Base-by-base conservation (phyloP, 2,888 invertebrate genomes). In the Ctenicera cuprea region DNA sequence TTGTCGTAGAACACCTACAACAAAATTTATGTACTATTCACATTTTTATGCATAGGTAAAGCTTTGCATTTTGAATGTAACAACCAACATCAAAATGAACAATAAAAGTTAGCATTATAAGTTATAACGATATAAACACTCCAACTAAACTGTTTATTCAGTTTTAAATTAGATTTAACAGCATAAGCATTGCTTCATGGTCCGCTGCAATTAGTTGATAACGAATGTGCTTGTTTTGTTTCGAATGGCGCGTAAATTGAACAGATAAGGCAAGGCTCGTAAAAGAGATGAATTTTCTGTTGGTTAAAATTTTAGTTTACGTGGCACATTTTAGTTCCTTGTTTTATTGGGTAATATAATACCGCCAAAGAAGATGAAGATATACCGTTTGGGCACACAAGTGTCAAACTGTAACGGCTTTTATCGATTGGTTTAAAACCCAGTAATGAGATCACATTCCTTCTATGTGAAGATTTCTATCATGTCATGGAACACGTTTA, bases 171-270 rank as follows among this genome's bases (percentile, higher is more conserved):
- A 73, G 45, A 59, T 64, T 73, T 73, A 68, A 69, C 54, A 48
- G 54, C 64, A 50, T 37, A 12, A 61, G 66, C 38, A 48, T 20
- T 65, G 48, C 68, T 71, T 66, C 61, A 67, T 70, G 54, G 61
- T 61, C 59, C 45, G 41, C 66, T 77, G 76, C 73, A 77, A 77
- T 77, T 68, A 72, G 76, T 74, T 74, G 77, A 77, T 77, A 77
- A 74, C 70, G 66, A 76, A 71, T 41, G 59, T 74, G 72, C 70
- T 57, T 67, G 70, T 75, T 73, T 70, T 75, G 70, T 67, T 71
- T 72, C 41, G 63, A 54, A 64, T 64, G 72, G 70, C 59, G 61
- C 72, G 62, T 74, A 74, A 72, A 69, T 76, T 74, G 69, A 72
- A 76, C 65, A 71, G 74, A 77, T 77, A 77, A 73, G 77, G 65